phyloP scores from a whole-genome alignment of 2,888 invertebrate species.

The Brachyptera risi region DNA sequence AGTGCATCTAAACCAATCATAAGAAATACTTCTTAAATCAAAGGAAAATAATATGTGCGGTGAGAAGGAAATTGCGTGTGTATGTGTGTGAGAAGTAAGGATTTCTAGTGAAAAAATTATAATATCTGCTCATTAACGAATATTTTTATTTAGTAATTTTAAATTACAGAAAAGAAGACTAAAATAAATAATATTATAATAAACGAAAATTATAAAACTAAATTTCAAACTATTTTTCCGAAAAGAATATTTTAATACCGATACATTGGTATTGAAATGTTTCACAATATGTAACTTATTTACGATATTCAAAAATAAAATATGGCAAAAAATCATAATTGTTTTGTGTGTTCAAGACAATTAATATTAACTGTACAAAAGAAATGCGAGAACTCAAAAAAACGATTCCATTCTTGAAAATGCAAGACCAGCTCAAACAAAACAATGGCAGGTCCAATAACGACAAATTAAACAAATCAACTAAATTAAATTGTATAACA shows the following conservation, averaged over 20 bases:
- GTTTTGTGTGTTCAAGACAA: not conserved
- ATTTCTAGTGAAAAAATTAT: not conserved
- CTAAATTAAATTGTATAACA: not conserved
- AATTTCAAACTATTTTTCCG: not conserved
- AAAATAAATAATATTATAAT: too few species aligned
- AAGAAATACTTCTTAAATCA: too few species aligned
- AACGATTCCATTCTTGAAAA: not conserved
- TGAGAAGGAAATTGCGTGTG: not conserved
- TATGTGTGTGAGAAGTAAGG: not conserved
- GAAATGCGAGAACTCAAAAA: not conserved
- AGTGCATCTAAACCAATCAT: too few species aligned
- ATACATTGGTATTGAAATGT: too few species aligned
- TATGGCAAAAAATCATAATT: too few species aligned
- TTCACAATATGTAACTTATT: too few species aligned
- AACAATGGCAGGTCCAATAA: too few species aligned
- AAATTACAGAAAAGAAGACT: slow-evolving; percentile 20
- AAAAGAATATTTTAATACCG: not conserved
- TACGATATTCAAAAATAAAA: too few species aligned
- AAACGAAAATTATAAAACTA: too few species aligned
- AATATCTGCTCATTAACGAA: slow-evolving; percentile 6
- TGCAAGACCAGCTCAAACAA: not conserved
- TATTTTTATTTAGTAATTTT: slow-evolving; percentile 3
- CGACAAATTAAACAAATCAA: too few species aligned
- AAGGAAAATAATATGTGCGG: not conserved
- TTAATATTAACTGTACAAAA: not conserved